phyloP scores from a whole-genome alignment of 2,113 vertebrate species.

The Scopus umbretta region DNA sequence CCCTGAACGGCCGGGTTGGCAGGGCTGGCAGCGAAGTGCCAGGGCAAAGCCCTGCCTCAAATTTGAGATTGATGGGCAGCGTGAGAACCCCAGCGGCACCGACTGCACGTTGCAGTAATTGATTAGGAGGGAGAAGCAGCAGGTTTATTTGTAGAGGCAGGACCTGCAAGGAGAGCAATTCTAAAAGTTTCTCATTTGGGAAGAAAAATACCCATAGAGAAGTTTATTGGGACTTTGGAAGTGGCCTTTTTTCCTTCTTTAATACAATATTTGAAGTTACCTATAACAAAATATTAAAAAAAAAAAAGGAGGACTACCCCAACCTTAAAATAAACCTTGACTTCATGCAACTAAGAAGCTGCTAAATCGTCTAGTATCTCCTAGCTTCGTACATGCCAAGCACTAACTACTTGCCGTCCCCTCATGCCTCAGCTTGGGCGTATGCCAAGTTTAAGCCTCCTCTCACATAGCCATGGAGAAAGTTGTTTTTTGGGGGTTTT shows the following conservation, averaged over 20 bases:
- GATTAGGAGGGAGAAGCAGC: background rate
- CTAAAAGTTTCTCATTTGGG: background rate
- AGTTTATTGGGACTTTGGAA: background rate
- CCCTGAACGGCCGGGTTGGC: rapidly evolving
- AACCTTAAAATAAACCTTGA: background rate
- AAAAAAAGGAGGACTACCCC: background rate
- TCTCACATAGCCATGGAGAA: background rate
- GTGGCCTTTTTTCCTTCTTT: background rate
- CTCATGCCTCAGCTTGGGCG: background rate
- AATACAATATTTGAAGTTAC: background rate
- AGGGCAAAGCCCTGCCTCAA: background rate
- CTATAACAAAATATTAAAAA: background rate
- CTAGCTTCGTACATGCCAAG: background rate
- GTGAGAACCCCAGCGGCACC: background rate
- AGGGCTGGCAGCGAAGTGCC: background rate
- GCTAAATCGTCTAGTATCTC: background rate
- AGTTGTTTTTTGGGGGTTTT: background rate
- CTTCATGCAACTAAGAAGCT: background rate
- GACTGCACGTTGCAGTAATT: background rate
- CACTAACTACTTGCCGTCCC: background rate
- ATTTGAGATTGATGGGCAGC: rapidly evolving
- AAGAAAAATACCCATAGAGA: background rate
- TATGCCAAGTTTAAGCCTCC: background rate
- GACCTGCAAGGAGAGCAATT: background rate
- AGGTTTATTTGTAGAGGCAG: background rate